Base-by-base conservation (phyloP, 1,140 invertebrate species). In the Brachystomella parvula region DNA sequence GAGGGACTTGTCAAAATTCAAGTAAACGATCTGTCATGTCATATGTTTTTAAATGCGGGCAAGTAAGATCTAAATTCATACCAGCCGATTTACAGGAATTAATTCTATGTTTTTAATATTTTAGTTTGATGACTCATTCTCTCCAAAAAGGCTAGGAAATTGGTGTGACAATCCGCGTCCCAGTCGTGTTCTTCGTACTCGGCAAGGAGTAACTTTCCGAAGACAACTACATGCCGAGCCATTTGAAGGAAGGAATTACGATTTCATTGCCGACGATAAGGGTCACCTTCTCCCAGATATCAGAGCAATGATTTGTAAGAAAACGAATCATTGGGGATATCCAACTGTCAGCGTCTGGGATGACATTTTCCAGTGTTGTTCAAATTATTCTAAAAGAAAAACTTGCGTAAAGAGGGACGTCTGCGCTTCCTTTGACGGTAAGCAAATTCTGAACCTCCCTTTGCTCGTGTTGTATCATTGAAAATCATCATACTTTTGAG, bases 71-170 rank as follows among this genome's bases (percentile, higher is more conserved):
- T n/a, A 44, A 44, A n/a, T 12, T 12, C 9, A 44, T 12, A n/a
- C n/a, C 9, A n/a, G n/a, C 9, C 9, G 9, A 44, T n/a, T 17
- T 53, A 53, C 21, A 53, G 24, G 49, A 6, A 15, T 19, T 53
- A 53, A 19, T 15, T 6, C 24, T 53, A 24, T n/a, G 12, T 53
- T 53, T 26, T 53, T 53, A 19, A 17, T 53, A 6, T 53, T 44
- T n/a, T 24, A 53, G 49, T 53, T 53, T 53, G 49, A 53, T 26
- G 49, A 53, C 24, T 15, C 49, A 24, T 53, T 53, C 24, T 53
- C 49, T 53, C 15, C 49, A 17, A 53, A 53, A 24, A 15, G 49
- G 12, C 49, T 53, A 6, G 49, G 49, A 24, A 53, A 53, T 24
- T 53, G 49, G 49, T 6, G 12, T 26, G 49, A 53, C 24, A 9